A percentile compares a stretch with the other conserved stretches of the same genome.
Conservation (phyloP, 2,113 vertebrate genomes). For the Nothocercus nigrocapillus region DNA sequence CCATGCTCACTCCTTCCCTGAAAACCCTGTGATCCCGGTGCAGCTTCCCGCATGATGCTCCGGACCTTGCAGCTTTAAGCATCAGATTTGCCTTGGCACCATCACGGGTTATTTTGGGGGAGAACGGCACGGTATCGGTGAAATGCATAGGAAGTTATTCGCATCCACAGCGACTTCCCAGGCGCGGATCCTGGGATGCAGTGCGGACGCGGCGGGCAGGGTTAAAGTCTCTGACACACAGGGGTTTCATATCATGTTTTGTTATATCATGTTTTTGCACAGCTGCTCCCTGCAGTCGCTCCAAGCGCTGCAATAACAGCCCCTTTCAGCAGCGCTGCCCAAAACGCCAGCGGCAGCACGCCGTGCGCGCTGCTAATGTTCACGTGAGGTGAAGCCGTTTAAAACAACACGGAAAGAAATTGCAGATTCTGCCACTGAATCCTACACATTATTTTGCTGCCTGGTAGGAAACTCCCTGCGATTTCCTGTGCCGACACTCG, state of each 20-base stretch:
- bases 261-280: too few relatives aligned
- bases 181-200: fast-evolving
- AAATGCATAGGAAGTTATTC: too few relatives aligned
- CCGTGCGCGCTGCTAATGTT: fast-evolving
- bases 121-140: too few relatives aligned
- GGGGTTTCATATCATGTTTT: not conserved
- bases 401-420: not conserved
- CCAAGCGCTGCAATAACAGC: fast-evolving
- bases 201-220: not conserved
- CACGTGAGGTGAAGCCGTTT: fast-evolving
- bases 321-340: fast-evolving
- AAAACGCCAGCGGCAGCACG: not conserved
- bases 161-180: not conserved
- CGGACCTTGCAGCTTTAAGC: too few relatives aligned
- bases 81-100: too few relatives aligned
- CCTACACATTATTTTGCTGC: fast-evolving
- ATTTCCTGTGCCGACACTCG: fast-evolving
- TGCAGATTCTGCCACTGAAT: not conserved
- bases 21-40: too few relatives aligned
- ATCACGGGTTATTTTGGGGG: too few relatives aligned
- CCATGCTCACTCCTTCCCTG: too few relatives aligned
- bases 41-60: too few relatives aligned
- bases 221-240: not conserved
- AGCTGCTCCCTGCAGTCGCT: not conserved
- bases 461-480: not conserved